A percentile compares a stretch with the other conserved stretches of the same genome.
These are phyloP conservation scores for Eurypyga helias DNA, from an alignment of 2,113 vertebrate genomes.

Conservation along the genomic window DNA sequence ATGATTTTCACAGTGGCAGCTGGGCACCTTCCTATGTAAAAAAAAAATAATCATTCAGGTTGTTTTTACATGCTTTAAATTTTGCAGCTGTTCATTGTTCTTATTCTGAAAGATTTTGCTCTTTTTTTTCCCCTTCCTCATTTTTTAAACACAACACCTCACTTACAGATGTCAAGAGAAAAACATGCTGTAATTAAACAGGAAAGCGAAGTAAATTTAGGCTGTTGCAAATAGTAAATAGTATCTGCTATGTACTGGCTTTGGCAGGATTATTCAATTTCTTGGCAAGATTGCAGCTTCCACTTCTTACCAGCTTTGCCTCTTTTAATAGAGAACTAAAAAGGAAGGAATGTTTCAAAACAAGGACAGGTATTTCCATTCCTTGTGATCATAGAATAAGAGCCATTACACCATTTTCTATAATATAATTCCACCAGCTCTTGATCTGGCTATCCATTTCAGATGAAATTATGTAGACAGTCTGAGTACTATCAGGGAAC, in stretches of 20 bases:
- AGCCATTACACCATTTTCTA: background rate
- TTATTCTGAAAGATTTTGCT: background rate
- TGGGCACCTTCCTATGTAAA: background rate
- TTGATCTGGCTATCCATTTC: background rate
- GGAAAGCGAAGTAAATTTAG: background rate
- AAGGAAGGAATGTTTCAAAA: background rate
- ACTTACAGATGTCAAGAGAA: background rate
- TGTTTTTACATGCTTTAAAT: background rate
- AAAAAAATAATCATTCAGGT: background rate
- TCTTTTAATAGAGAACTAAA: background rate
- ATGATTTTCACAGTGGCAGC: background rate
- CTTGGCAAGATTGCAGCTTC: background rate
- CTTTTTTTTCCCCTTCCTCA: fast-evolving
- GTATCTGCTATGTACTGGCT: background rate
- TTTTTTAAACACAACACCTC: background rate
- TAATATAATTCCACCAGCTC: background rate
- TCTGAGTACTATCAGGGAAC: background rate
- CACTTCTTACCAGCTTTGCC: background rate
- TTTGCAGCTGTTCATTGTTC: background rate
- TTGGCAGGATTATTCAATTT: background rate
- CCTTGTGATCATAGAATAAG: background rate
- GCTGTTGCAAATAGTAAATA: background rate
- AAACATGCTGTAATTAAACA: background rate
- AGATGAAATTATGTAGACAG: background rate
- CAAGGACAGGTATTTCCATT: background rate